Percentiles rank a stretch among this genome's conserved stretches.
Evolutionary conservation across 2,888 invertebrate species (phyloP).

Genomic region (Rhingia campestris): DNA sequence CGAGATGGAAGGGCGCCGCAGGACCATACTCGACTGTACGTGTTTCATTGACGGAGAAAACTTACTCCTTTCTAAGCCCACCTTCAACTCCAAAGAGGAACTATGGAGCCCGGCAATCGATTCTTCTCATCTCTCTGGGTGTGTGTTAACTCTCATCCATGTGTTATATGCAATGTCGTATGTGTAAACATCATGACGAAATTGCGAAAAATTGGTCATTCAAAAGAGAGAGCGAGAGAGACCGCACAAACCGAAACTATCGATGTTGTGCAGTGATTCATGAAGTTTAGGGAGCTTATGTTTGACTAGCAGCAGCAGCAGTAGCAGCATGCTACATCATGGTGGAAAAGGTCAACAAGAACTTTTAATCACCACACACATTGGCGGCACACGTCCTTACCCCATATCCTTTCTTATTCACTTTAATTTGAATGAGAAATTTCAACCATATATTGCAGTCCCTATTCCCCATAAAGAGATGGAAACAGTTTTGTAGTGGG

Average conservation of each 20-base stretch:
- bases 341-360: constrained; percentile 54
- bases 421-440: too few relatives aligned
- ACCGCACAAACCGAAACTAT: constrained; percentile 9
- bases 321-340: background rate
- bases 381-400: too few relatives aligned
- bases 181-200: constrained; percentile 62
- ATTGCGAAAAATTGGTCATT: constrained; percentile 59
- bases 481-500: too few relatives aligned
- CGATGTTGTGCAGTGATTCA: constrained; percentile 56
- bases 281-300: constrained; percentile 23
- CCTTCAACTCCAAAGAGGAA: constrained; percentile 48
- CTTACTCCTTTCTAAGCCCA: constrained; percentile 60
- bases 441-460: too few relatives aligned
- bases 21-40: constrained; percentile 29
- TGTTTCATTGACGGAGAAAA: constrained; percentile 73
- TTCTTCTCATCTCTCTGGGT: constrained; percentile 28
- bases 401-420: too few relatives aligned
- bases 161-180: constrained; percentile 17
- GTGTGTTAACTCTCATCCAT: background rate
- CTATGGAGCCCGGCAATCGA: constrained; percentile 62
- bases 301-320: background rate
- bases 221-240: constrained; percentile 28
- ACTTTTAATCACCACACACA: constrained; percentile 30
- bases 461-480: too few relatives aligned
- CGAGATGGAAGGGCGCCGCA: background rate